These are phyloP conservation scores for Nylanderia fulva DNA, from an alignment of 1,140 invertebrate species.

Conservation along the genomic window DNA sequence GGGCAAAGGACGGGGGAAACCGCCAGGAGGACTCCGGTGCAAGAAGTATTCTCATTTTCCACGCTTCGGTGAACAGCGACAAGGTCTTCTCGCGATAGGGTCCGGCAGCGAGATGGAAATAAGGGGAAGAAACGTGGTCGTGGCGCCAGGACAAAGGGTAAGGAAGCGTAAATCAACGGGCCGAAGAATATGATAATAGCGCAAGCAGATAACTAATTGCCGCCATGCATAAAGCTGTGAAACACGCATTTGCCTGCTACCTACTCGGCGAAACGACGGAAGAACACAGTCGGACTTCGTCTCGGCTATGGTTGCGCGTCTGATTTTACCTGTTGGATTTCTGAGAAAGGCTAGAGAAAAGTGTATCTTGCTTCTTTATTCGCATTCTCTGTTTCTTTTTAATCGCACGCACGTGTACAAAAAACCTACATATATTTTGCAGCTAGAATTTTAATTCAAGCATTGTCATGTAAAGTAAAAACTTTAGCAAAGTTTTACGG, in stretches of 20 bases:
- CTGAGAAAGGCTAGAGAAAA: neutral
- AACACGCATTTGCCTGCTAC: constrained; percentile 38
- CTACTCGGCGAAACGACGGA: neutral
- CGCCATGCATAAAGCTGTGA: constrained; percentile 68
- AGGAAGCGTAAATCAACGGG: constrained; percentile 41
- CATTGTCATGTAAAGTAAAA: neutral
- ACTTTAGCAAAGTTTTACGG: neutral
- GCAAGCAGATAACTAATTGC: constrained; percentile 79
- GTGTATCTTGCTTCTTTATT: constrained; percentile 1
- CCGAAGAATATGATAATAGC: constrained; percentile 69
- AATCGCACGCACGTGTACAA: neutral
- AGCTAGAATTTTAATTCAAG: neutral
- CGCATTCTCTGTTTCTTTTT: neutral
- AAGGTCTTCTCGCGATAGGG: constrained; percentile 74
- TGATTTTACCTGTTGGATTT: neutral
- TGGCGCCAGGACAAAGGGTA: constrained; percentile 67
- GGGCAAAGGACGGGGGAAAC: constrained; percentile 58
- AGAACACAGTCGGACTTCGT: neutral
- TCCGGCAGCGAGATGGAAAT: constrained; percentile 67
- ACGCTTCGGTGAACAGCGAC: constrained; percentile 76
- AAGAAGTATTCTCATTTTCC: constrained; percentile 79
- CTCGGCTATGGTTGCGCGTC: neutral
- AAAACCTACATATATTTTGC: neutral
- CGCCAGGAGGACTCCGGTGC: constrained; percentile 38
- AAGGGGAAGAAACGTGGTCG: constrained; percentile 38